Conservation (phyloP, 2,113 vertebrate species). For the Capra hircus region DNA sequence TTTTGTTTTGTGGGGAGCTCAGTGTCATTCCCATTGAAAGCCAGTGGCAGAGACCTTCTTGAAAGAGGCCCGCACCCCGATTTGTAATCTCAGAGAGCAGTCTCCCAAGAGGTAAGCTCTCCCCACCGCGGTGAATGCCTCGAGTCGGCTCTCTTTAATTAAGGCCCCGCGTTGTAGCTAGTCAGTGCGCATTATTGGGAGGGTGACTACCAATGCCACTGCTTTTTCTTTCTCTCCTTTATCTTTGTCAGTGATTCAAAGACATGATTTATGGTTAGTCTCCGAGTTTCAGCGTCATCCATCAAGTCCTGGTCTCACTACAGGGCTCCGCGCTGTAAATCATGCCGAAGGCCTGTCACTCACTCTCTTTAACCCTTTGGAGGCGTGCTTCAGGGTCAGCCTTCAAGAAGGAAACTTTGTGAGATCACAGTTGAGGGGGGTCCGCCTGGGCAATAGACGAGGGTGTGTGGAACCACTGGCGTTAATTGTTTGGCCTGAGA, state of each 20-base stretch:
- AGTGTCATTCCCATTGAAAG: not conserved
- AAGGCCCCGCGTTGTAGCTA: conserved; percentile 99
- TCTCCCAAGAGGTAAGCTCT: conserved; percentile 28
- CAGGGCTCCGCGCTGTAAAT: conserved; percentile 98
- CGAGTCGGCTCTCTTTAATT: conserved; percentile 94
- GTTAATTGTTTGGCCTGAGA: conserved; percentile 67
- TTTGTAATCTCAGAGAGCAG: conserved; percentile 67
- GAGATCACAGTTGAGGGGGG: conserved; percentile 7
- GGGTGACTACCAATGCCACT: conserved; percentile 99
- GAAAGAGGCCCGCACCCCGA: conserved; percentile 60
- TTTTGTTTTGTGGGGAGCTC: not conserved
- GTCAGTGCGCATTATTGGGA: conserved; percentile 99
- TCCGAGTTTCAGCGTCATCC: conserved; percentile 99
- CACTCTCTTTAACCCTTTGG: conserved; percentile 97
- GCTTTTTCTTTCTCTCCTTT: conserved; percentile 98
- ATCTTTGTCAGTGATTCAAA: conserved; percentile 99
- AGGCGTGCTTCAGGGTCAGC: conserved; percentile 47
- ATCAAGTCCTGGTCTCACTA: conserved; percentile 97
- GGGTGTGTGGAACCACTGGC: conserved; percentile 40
- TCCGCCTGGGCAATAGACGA: conserved; percentile 31
- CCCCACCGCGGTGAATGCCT: conserved; percentile 74
- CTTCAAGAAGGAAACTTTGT: conserved; percentile 12
- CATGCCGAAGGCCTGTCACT: conserved; percentile 99
- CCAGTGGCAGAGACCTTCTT: not conserved
- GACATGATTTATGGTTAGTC: conserved; percentile 99